Evolutionary conservation across 2,888 invertebrate genomes (phyloP).

Genomic region (Apamea sordens): DNA sequence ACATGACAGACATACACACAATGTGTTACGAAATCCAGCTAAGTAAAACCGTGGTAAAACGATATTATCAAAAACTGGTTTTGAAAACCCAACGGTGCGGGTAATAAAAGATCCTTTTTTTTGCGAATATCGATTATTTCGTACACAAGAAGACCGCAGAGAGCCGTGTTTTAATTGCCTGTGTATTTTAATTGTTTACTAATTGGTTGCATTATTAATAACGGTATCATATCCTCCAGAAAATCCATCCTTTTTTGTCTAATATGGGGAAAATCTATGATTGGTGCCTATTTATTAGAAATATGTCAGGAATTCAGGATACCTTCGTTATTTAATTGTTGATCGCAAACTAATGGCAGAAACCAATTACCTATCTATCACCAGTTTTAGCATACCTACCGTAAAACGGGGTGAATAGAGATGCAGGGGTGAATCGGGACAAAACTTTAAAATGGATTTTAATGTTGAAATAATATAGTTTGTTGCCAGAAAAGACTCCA

Average conservation of each 20-base stretch:
- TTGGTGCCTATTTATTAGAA: too few relatives aligned
- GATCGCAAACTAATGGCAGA: too few relatives aligned
- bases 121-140: background rate
- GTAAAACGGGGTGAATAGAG: too few relatives aligned
- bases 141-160: slow-evolving; percentile 5
- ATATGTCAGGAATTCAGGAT: background rate
- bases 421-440: too few relatives aligned
- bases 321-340: too few relatives aligned
- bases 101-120: slow-evolving; percentile 23
- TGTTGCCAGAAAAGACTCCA: too few relatives aligned
- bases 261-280: background rate
- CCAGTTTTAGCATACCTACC: too few relatives aligned
- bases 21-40: slow-evolving; percentile 10
- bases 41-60: background rate
- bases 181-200: background rate
- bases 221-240: background rate
- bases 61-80: slow-evolving; percentile 27
- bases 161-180: background rate
- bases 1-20: background rate
- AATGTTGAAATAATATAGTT: too few relatives aligned
- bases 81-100: background rate
- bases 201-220: background rate
- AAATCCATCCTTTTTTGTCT: background rate
- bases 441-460: too few relatives aligned
- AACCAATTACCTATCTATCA: too few relatives aligned